A percentile compares a stretch with the other conserved stretches of the same genome.
These are phyloP conservation scores for Montipora capitata DNA, from an alignment of 92 coral and sea anemone species.

Conservation along the genomic window DNA sequence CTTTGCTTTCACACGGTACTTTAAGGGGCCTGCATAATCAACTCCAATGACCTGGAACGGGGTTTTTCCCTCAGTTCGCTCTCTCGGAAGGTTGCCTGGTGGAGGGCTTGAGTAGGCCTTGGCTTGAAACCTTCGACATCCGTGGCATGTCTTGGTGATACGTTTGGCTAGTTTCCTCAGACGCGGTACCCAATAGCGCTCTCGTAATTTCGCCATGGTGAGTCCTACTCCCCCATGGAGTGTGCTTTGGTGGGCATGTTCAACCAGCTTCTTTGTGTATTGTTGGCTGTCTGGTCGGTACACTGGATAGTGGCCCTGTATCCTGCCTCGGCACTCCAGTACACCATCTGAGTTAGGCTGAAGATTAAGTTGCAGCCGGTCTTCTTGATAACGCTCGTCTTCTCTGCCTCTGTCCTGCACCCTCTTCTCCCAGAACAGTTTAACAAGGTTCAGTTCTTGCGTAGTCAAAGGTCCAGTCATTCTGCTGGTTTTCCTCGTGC, in stretches of 20 bases:
- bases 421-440: slow-evolving; percentile 14
- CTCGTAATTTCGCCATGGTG: slow-evolving; percentile 33
- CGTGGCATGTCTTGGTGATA: slow-evolving; percentile 4
- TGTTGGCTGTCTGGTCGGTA: slow-evolving; percentile 27
- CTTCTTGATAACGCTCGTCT: slow-evolving; percentile 8
- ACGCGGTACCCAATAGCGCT: slow-evolving; percentile 32
- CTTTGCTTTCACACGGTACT: no score
- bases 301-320: slow-evolving; percentile 37
- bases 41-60: neutral
- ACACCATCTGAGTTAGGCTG: slow-evolving; percentile 40
- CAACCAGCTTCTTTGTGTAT: slow-evolving; percentile 13
- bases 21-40: no score
- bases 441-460: neutral
- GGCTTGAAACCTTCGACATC: slow-evolving; percentile 30
- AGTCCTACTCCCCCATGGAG: slow-evolving; percentile 50
- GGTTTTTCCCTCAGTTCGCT: neutral
- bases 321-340: slow-evolving; percentile 29
- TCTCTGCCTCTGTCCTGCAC: neutral
- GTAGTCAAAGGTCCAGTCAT: slow-evolving; percentile 19
- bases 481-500: slow-evolving; percentile 14
- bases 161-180: slow-evolving; percentile 26
- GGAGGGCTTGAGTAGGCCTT: slow-evolving; percentile 19
- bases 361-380: slow-evolving; percentile 11
- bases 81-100: slow-evolving; percentile 6
- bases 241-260: slow-evolving; percentile 13